phyloP scores from a whole-genome alignment of 2,888 invertebrate species.

The Cantharis nigra region DNA sequence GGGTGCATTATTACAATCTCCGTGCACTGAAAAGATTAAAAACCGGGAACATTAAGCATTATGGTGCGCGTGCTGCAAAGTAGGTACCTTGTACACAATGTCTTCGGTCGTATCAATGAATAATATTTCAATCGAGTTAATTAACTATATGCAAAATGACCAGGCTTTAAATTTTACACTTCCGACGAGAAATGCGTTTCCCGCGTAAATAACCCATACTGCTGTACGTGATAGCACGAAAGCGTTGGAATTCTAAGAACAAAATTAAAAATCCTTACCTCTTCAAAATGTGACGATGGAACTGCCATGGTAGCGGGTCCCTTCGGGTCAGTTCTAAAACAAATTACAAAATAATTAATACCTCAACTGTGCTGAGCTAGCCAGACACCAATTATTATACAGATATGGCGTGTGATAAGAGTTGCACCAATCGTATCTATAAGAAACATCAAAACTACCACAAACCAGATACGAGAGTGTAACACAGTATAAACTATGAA shows the following conservation, averaged over 20 bases:
- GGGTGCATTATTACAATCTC: not conserved
- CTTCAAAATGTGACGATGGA: conserved; percentile 34
- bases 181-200: not conserved
- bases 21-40: not conserved
- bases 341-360: conserved; percentile 36
- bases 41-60: not conserved
- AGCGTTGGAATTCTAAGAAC: not conserved
- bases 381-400: conserved; percentile 24
- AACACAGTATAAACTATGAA: not conserved
- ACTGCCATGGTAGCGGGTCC: conserved; percentile 37
- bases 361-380: conserved; percentile 8
- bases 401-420: conserved; percentile 44
- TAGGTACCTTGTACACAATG: not conserved
- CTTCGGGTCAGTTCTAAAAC: conserved; percentile 37
- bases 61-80: not conserved
- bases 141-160: not conserved
- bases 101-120: not conserved
- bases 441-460: not conserved
- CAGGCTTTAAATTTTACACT: not conserved
- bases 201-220: not conserved
- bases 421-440: not conserved
- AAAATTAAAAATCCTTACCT: conserved; percentile 36
- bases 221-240: not conserved
- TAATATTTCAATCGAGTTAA: not conserved
- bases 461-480: not conserved